Conservation (phyloP, 2,888 invertebrate genomes). For the Boloria selene region DNA sequence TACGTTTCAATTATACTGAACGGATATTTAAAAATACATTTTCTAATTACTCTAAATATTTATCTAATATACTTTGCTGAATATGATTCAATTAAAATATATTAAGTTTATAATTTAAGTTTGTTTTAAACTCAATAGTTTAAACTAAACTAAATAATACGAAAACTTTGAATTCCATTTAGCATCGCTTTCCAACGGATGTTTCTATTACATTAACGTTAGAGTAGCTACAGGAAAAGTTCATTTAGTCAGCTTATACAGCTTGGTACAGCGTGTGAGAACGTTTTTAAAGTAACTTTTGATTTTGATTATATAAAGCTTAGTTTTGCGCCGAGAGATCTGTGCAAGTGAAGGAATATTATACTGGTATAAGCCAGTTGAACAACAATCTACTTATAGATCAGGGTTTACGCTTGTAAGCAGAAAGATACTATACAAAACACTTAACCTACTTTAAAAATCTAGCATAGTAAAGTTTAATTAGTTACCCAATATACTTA, state of each 20-base stretch:
- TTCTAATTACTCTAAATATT: background rate
- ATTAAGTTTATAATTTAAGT: background rate
- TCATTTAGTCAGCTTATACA: constrained; percentile 15
- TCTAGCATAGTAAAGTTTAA: no score
- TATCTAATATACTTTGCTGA: no score
- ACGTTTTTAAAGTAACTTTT: constrained; percentile 18
- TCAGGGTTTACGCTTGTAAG: no score
- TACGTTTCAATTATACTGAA: constrained; percentile 32
- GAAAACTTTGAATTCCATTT: constrained; percentile 12
- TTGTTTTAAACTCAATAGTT: constrained; percentile 4
- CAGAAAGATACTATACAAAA: no score
- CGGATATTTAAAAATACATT: constrained; percentile 8
- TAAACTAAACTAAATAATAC: no score
- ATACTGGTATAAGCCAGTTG: background rate
- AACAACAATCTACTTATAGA: no score
- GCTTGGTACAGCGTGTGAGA: constrained; percentile 2
- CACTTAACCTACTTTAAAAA: no score
- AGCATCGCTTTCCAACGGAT: constrained; percentile 6
- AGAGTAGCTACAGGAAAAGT: constrained; percentile 17
- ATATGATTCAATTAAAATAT: background rate
- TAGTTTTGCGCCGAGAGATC: constrained; percentile 7
- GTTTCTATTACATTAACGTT: constrained; percentile 22
- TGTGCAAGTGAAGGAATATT: constrained; percentile 1
- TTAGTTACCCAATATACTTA: no score
- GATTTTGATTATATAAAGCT: constrained; percentile 9